phyloP scores from a whole-genome alignment of 2,113 vertebrate species.

The Mesembrinibis cayennensis region DNA sequence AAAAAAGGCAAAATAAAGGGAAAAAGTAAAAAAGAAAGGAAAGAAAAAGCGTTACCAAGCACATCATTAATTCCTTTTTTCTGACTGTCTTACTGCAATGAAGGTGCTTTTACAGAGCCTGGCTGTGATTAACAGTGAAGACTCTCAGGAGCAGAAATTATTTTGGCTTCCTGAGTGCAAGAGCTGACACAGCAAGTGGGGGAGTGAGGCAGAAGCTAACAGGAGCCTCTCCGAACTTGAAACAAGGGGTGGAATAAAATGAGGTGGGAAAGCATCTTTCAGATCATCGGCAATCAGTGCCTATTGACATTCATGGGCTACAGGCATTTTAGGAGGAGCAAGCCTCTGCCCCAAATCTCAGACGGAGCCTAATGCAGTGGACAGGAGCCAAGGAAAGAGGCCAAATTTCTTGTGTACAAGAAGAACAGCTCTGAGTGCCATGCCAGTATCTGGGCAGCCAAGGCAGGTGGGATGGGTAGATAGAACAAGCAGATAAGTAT shows the following conservation, averaged over 20 bases:
- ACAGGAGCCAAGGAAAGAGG: background rate
- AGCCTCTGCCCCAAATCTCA: accelerated
- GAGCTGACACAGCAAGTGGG: background rate
- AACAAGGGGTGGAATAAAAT: background rate
- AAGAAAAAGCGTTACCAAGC: background rate
- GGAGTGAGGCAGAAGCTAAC: background rate
- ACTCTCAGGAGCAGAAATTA: background rate
- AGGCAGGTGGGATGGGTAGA: background rate
- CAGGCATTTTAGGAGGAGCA: background rate
- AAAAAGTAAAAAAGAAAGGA: background rate
- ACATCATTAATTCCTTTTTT: background rate
- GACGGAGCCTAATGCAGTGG: too few species aligned
- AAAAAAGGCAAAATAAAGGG: background rate
- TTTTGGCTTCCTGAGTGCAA: background rate
- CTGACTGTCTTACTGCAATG: background rate
- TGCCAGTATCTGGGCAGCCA: background rate
- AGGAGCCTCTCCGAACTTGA: background rate
- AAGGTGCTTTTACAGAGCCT: background rate
- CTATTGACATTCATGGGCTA: accelerated
- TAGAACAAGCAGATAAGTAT: background rate
- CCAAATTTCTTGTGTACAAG: background rate
- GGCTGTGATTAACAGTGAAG: background rate
- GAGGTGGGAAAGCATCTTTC: background rate
- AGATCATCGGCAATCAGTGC: background rate
- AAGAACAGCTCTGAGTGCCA: background rate